Conservation (phyloP, 2,797 vertebrate genomes). For the Pyrocephalus nanus region DNA sequence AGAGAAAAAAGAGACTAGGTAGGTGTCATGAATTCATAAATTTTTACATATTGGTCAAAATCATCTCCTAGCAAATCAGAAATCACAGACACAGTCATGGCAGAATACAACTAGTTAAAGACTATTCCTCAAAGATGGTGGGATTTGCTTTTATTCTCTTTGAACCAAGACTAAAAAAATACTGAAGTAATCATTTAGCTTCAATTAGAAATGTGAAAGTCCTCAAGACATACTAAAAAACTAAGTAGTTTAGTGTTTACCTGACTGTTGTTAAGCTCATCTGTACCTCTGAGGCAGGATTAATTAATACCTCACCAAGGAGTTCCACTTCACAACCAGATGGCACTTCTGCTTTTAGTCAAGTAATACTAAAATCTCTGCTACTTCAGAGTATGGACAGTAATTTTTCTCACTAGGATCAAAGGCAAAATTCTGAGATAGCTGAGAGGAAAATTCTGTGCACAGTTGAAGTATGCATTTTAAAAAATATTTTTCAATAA, state of each 20-base stretch:
- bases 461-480: background rate
- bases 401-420: background rate
- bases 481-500: background rate
- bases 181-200: background rate
- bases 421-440: background rate
- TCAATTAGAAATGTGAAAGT: background rate
- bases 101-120: background rate
- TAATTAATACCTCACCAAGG: background rate
- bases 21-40: background rate
- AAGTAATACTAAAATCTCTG: background rate
- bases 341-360: background rate
- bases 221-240: background rate
- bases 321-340: background rate
- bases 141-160: background rate
- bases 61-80: background rate
- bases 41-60: background rate
- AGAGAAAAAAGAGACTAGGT: background rate
- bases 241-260: background rate
- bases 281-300: background rate
- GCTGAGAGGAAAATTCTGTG: background rate
- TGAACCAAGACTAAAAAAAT: background rate
- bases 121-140: background rate
- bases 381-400: background rate
- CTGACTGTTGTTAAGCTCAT: background rate
- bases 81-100: background rate